phyloP scores from a whole-genome alignment of 37 sponge, comb jelly and placozoan genomes.

The Cladorhizidae sp. region DNA sequence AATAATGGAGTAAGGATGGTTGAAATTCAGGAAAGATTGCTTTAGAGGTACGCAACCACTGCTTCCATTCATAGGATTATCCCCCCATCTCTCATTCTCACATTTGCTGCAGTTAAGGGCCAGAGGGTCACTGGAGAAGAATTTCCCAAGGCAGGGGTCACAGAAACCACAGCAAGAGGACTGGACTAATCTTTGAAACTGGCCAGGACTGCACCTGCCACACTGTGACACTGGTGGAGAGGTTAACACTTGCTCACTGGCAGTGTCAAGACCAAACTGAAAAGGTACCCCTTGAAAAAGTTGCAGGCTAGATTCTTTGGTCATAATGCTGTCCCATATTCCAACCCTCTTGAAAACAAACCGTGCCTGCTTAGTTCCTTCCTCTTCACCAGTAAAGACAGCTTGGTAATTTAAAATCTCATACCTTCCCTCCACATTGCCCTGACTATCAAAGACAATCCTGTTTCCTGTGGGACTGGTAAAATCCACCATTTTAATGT shows the following conservation, averaged over 20 bases:
- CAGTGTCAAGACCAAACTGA: slow-evolving; percentile 60
- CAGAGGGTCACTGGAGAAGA: slow-evolving; percentile 25
- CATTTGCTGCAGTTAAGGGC: slow-evolving; percentile 52
- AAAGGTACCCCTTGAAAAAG: neutral
- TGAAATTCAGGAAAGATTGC: slow-evolving; percentile 2
- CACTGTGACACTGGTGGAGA: slow-evolving; percentile 43
- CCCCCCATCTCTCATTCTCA: slow-evolving; percentile 60
- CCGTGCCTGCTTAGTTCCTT: neutral
- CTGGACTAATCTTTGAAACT: slow-evolving; percentile 9
- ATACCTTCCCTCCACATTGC: slow-evolving; percentile 63
- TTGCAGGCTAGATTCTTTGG: neutral
- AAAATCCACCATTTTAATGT: slow-evolving; percentile 58
- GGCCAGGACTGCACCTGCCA: slow-evolving; percentile 50
- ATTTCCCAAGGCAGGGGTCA: slow-evolving; percentile 55
- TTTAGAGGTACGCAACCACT: slow-evolving; percentile 35
- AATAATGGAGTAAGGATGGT: slow-evolving; percentile 48
- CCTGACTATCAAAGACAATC: slow-evolving; percentile 64
- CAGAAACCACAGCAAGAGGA: slow-evolving; percentile 77
- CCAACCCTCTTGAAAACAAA: slow-evolving; percentile 38
- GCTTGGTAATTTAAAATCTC: slow-evolving; percentile 67
- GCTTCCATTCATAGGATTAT: slow-evolving; percentile 65
- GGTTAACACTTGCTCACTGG: neutral
- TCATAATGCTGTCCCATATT: slow-evolving; percentile 33
- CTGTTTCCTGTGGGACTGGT: slow-evolving; percentile 33
- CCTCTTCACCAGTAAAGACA: neutral